Percentiles rank a stretch among this genome's conserved stretches.
Evolutionary conservation across 2,113 vertebrate genomes (phyloP).

Genomic region (Stigmatopora nigra): DNA sequence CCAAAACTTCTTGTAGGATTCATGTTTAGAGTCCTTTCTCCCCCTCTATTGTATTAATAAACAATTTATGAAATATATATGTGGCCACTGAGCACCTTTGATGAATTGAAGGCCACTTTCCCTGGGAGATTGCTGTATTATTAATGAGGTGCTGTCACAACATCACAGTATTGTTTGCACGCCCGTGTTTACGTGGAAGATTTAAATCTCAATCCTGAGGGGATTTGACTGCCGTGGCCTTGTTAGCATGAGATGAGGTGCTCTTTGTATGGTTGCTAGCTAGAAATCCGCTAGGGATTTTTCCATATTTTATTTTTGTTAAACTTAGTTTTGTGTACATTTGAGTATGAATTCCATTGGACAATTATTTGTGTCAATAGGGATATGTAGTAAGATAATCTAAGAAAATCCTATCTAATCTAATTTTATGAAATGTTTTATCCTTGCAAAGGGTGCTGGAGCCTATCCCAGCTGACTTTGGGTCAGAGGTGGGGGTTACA

Average conservation of each 20-base stretch:
- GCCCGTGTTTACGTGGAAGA: slow-evolving; percentile 58
- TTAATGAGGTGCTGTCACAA: slow-evolving; percentile 42
- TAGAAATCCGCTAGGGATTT: slow-evolving; percentile 18
- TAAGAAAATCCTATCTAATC: too few species aligned
- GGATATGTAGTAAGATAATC: background rate
- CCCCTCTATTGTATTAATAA: background rate
- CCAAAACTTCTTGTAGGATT: too few species aligned
- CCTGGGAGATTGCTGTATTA: slow-evolving; percentile 57
- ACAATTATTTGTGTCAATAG: background rate
- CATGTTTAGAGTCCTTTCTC: background rate
- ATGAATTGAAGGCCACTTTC: slow-evolving; percentile 55
- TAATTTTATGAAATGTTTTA: too few species aligned
- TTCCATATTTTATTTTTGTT: background rate
- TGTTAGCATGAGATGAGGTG: slow-evolving; percentile 49
- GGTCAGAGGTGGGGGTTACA: too few species aligned
- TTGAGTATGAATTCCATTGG: background rate
- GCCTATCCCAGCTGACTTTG: too few species aligned
- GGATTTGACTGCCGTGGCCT: slow-evolving; percentile 40
- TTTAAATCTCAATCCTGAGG: slow-evolving; percentile 54
- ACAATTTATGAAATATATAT: slow-evolving; percentile 8
- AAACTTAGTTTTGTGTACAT: background rate
- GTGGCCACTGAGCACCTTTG: slow-evolving; percentile 32
- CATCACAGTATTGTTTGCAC: slow-evolving; percentile 56
- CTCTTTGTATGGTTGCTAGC: slow-evolving; percentile 47
- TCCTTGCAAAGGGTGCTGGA: too few species aligned